A percentile compares a stretch with the other conserved stretches of the same genome.
Conservation (phyloP, 2,113 vertebrate species). For the Calidris pugnax region DNA sequence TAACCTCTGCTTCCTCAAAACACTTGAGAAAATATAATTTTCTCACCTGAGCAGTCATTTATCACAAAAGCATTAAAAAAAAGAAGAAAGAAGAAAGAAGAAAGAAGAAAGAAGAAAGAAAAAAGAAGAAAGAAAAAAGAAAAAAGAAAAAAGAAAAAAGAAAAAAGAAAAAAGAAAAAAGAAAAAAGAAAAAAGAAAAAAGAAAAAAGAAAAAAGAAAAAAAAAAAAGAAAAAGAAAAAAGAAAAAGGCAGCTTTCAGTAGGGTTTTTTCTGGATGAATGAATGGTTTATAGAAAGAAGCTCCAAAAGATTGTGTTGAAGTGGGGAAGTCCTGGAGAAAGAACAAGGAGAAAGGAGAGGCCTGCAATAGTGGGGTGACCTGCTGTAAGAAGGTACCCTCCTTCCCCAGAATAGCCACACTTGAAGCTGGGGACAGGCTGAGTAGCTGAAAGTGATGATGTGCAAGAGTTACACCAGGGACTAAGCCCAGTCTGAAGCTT, state of each 20-base stretch:
- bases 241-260: not conserved
- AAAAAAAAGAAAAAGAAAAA: too few relatives aligned
- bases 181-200: too few relatives aligned
- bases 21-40: not conserved
- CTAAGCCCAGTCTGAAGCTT: not conserved
- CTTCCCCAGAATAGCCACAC: too few relatives aligned
- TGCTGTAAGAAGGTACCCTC: not conserved
- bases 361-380: not conserved
- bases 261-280: not conserved
- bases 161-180: not conserved
- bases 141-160: not conserved
- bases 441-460: not conserved
- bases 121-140: not conserved
- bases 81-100: not conserved
- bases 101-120: too few relatives aligned
- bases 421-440: not conserved
- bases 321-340: not conserved
- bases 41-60: not conserved
- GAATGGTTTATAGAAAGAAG: fast-evolving
- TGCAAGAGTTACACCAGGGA: not conserved
- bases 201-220: too few relatives aligned
- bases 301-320: not conserved
- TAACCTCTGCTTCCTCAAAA: not conserved
- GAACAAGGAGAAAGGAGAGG: not conserved
- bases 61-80: not conserved